These are phyloP conservation scores for Syrista parreyssii DNA, from an alignment of 2,888 invertebrate genomes.

Conservation along the genomic window DNA sequence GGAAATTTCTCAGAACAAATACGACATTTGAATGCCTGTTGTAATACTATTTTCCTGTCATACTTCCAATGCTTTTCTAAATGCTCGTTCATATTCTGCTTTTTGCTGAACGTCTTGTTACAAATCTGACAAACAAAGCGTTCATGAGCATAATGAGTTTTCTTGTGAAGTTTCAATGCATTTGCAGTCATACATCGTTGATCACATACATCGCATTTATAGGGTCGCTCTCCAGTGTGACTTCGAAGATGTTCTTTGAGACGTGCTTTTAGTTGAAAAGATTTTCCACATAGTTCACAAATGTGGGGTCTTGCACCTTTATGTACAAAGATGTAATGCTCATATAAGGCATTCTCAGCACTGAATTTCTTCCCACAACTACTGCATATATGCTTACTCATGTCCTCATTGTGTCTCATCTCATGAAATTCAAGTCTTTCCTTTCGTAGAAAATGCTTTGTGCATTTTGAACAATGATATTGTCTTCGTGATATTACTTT, in stretches of 20 bases:
- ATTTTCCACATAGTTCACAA: slow-evolving; percentile 45
- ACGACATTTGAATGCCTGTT: slow-evolving; percentile 35
- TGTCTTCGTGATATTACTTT: slow-evolving; percentile 39
- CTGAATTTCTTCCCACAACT: slow-evolving; percentile 43
- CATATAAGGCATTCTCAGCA: slow-evolving; percentile 43
- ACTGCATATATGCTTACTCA: slow-evolving; percentile 41
- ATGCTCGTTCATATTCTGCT: slow-evolving; percentile 46
- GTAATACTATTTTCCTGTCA: slow-evolving; percentile 33
- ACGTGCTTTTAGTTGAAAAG: slow-evolving; percentile 41
- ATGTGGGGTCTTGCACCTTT: slow-evolving; percentile 42
- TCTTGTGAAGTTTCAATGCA: slow-evolving; percentile 37
- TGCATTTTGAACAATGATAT: slow-evolving; percentile 41
- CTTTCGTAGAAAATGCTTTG: slow-evolving; percentile 39
- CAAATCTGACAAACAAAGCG: slow-evolving; percentile 39
- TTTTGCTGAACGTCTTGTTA: slow-evolving; percentile 40
- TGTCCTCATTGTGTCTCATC: slow-evolving; percentile 46
- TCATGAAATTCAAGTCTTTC: slow-evolving; percentile 48
- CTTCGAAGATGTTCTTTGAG: slow-evolving; percentile 39
- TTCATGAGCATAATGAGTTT: slow-evolving; percentile 34
- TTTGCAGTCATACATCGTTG: slow-evolving; percentile 38
- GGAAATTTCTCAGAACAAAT: slow-evolving; percentile 36
- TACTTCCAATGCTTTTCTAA: slow-evolving; percentile 45
- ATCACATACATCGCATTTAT: slow-evolving; percentile 38
- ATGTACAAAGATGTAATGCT: slow-evolving; percentile 47
- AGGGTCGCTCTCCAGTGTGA: slow-evolving; percentile 44